A percentile compares a stretch with the other conserved stretches of the same genome.
These are phyloP conservation scores for Halictus quadricinctus DNA, from an alignment of 2,888 invertebrate species.

Conservation along the genomic window DNA sequence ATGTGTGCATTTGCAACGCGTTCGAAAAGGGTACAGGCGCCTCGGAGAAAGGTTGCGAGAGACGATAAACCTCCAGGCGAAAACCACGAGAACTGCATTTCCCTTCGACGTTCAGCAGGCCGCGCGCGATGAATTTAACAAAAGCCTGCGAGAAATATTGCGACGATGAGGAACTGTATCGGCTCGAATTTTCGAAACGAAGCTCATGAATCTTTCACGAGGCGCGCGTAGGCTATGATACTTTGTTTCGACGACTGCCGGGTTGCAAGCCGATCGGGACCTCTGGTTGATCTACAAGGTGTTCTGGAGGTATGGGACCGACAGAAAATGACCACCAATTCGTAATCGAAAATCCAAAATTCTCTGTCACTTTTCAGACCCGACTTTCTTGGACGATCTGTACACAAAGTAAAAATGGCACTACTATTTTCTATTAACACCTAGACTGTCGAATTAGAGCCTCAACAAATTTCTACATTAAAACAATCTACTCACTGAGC, in stretches of 20 bases:
- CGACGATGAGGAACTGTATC: not conserved
- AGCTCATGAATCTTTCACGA: constrained; percentile 4
- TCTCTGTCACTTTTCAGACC: not conserved
- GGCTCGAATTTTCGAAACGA: not conserved
- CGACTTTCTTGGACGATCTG: not conserved
- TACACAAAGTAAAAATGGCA: too few relatives aligned
- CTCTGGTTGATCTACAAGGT: not conserved
- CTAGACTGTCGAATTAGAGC: too few relatives aligned
- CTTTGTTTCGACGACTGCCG: not conserved
- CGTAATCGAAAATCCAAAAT: not conserved
- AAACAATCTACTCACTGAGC: too few relatives aligned
- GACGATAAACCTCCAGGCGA: not conserved
- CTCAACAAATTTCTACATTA: too few relatives aligned
- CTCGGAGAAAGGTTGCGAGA: not conserved
- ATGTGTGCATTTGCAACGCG: not conserved
- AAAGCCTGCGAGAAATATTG: not conserved
- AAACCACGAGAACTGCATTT: not conserved
- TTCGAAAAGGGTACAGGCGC: not conserved
- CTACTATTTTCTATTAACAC: too few relatives aligned
- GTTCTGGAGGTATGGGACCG: not conserved
- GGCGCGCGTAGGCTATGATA: not conserved
- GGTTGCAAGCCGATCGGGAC: not conserved
- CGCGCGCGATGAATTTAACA: not conserved
- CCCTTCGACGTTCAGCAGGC: not conserved
- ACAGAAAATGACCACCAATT: not conserved